Evolutionary conservation across 1,140 invertebrate species (phyloP).

Genomic region (Pectinophora gossypiella): DNA sequence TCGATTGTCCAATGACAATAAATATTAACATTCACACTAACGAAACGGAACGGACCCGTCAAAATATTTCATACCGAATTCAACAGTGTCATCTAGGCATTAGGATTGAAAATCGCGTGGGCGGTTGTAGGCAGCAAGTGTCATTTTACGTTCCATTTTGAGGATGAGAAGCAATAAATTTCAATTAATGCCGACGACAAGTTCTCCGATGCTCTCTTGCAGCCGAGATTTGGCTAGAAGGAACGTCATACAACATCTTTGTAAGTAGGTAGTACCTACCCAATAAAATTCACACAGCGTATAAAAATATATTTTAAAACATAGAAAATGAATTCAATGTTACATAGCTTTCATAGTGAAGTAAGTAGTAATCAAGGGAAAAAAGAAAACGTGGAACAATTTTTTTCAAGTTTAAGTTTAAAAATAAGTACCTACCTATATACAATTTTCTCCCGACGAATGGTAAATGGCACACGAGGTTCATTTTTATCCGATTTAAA

Average conservation of each 20-base stretch:
- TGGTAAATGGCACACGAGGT: slow-evolving; percentile 5
- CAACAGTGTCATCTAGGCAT: slow-evolving; percentile 11
- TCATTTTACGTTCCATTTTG: slow-evolving; percentile 38
- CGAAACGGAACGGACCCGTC: slow-evolving; percentile 33
- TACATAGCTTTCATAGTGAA: too few relatives aligned
- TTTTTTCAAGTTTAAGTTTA: too few relatives aligned
- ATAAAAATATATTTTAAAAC: too few relatives aligned
- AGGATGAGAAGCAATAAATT: slow-evolving; percentile 65
- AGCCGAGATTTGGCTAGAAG: slow-evolving; percentile 56
- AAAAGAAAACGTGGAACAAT: too few relatives aligned
- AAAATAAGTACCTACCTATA: too few relatives aligned
- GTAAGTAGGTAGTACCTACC: too few relatives aligned
- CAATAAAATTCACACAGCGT: too few relatives aligned
- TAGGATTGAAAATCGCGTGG: slow-evolving; percentile 32
- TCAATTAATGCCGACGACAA: slow-evolving; percentile 66
- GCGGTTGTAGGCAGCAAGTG: slow-evolving; percentile 21
- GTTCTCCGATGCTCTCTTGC: slow-evolving; percentile 52
- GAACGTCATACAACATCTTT: too few relatives aligned
- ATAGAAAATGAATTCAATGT: too few relatives aligned
- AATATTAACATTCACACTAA: slow-evolving; percentile 34
- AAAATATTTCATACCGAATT: slow-evolving; percentile 18
- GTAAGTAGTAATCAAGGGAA: too few relatives aligned
- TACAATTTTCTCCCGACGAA: too few relatives aligned
- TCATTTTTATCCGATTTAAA: slow-evolving; percentile 42
- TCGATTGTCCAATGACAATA: slow-evolving; percentile 63